These are phyloP conservation scores for Orussus abietinus DNA, from an alignment of 1,140 invertebrate species.

Conservation along the genomic window DNA sequence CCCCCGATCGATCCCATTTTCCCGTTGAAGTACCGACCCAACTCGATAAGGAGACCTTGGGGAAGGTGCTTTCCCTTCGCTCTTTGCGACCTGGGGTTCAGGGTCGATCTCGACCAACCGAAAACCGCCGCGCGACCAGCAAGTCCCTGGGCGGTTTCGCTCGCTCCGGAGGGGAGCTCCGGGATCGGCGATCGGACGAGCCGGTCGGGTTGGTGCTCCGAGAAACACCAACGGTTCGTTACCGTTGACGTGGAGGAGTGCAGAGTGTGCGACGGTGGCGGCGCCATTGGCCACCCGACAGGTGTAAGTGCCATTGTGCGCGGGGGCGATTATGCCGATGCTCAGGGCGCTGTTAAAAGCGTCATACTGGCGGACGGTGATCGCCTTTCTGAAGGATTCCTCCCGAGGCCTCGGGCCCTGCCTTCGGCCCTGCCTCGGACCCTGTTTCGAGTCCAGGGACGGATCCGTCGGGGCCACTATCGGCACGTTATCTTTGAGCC, in stretches of 20 bases:
- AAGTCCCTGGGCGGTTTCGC: too few relatives aligned
- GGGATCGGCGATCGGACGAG: too few relatives aligned
- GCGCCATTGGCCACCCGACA: slow-evolving; percentile 63
- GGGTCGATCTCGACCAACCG: too few relatives aligned
- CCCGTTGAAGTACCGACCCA: too few relatives aligned
- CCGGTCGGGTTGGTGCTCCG: slow-evolving; percentile 23
- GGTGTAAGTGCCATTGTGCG: slow-evolving; percentile 69
- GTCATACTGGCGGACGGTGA: slow-evolving; percentile 63
- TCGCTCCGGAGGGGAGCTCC: too few relatives aligned
- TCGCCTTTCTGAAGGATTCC: slow-evolving; percentile 44
- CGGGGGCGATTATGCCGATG: slow-evolving; percentile 60
- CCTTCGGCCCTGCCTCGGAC: slow-evolving; percentile 23
- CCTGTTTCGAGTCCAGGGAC: too few relatives aligned
- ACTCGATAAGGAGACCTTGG: too few relatives aligned
- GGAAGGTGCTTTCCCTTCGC: too few relatives aligned
- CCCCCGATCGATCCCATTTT: too few relatives aligned
- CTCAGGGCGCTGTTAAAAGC: slow-evolving; percentile 63
- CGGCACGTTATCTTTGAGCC: slow-evolving; percentile 65
- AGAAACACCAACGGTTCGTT: slow-evolving; percentile 48
- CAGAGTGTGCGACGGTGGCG: slow-evolving; percentile 59
- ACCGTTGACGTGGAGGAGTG: slow-evolving; percentile 63
- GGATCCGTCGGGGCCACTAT: slow-evolving; percentile 37
- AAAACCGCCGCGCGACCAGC: too few relatives aligned
- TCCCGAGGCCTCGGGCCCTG: slow-evolving; percentile 12
- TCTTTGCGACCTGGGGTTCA: too few relatives aligned